These are phyloP conservation scores for Zootermopsis nevadensis DNA, from an alignment of 2,888 invertebrate genomes.

Conservation along the genomic window DNA sequence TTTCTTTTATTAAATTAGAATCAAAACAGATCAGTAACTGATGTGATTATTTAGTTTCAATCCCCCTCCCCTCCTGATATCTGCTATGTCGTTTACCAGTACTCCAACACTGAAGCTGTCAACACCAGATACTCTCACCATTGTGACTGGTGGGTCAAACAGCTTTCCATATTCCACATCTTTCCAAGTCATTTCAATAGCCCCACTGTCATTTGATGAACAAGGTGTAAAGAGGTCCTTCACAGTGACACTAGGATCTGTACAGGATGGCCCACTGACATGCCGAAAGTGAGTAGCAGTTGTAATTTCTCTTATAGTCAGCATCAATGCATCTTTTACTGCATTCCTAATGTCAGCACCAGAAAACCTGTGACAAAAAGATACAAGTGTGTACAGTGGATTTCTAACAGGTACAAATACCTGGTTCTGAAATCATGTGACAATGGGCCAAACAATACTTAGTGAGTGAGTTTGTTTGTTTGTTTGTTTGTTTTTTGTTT, in stretches of 20 bases:
- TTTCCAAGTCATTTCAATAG: slow-evolving; percentile 97
- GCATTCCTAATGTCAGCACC: slow-evolving; percentile 99
- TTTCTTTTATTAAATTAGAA: too few species aligned
- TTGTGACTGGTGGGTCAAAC: slow-evolving; percentile 93
- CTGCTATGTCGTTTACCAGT: too few species aligned
- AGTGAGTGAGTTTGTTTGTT: too few species aligned
- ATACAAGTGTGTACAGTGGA: background rate
- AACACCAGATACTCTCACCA: slow-evolving; percentile 72
- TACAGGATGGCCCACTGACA: slow-evolving; percentile 87
- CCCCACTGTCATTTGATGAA: slow-evolving; percentile 94
- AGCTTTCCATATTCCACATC: slow-evolving; percentile 96
- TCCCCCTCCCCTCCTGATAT: too few species aligned
- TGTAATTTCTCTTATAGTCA: slow-evolving; percentile 98
- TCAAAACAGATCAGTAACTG: too few species aligned
- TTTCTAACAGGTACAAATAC: too few species aligned
- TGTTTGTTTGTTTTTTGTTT: too few species aligned
- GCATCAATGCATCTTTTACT: slow-evolving; percentile 98
- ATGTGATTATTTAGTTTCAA: too few species aligned
- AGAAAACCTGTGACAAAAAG: slow-evolving; percentile 76
- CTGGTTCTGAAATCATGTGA: too few species aligned
- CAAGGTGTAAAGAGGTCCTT: slow-evolving; percentile 96
- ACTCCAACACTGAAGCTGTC: too few species aligned
- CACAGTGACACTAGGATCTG: slow-evolving; percentile 81
- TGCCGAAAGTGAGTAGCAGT: slow-evolving; percentile 94
- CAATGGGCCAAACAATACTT: too few species aligned